These are phyloP conservation scores for Mercenaria mercenaria DNA, from an alignment of 1,140 invertebrate genomes.

Conservation along the genomic window DNA sequence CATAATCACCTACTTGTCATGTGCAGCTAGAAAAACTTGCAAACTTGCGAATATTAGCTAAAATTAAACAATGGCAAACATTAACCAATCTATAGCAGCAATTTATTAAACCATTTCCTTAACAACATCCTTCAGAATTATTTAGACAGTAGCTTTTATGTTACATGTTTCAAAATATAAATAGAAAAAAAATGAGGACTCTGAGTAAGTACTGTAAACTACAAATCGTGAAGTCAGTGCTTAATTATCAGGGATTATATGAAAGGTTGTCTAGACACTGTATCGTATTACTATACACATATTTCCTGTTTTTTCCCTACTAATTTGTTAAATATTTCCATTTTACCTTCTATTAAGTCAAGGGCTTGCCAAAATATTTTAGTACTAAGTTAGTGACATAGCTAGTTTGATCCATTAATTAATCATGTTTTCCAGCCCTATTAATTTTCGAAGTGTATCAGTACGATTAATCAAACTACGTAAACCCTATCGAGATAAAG, in stretches of 20 bases:
- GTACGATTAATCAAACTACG: neutral
- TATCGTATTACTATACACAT: neutral
- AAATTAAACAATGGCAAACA: no score
- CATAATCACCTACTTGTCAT: no score
- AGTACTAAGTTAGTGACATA: neutral
- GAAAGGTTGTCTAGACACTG: neutral
- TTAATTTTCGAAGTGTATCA: slow-evolving; percentile 12
- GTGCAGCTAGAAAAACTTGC: no score
- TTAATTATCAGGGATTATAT: slow-evolving; percentile 12
- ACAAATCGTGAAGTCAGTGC: neutral
- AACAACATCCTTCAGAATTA: no score
- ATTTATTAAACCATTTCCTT: no score
- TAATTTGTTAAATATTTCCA: slow-evolving; percentile 11
- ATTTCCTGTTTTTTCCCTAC: slow-evolving; percentile 15
- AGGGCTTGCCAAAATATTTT: neutral
- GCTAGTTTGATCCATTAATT: neutral
- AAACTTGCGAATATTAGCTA: no score
- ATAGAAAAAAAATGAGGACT: no score
- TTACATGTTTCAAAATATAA: no score
- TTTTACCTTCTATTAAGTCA: neutral
- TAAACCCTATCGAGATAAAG: neutral
- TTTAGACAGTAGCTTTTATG: no score
- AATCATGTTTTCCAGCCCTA: neutral
- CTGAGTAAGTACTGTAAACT: neutral
- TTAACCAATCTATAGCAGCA: no score